Conservation (phyloP, 1,140 invertebrate genomes). For the Eumaeus atala region DNA sequence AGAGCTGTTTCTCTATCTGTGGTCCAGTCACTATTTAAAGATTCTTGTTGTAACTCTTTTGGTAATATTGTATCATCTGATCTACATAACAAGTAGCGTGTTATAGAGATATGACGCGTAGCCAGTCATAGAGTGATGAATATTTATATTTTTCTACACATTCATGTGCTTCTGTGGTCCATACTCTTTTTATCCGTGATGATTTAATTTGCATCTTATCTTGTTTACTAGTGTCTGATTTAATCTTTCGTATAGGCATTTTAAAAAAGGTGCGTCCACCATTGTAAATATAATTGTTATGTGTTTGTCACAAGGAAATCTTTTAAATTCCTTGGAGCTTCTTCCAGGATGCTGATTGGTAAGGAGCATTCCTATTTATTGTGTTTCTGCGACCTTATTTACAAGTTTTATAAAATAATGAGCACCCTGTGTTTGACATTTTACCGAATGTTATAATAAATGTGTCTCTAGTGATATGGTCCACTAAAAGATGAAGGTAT, state of each 20-base stretch:
- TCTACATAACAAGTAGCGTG: no score
- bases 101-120: no score
- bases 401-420: constrained; percentile 16
- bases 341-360: constrained; percentile 15
- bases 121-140: no score
- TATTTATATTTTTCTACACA: no score
- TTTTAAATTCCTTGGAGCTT: constrained; percentile 16
- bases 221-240: no score
- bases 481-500: constrained; percentile 25
- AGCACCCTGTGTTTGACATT: constrained; percentile 26
- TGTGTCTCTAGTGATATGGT: constrained; percentile 25
- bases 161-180: no score
- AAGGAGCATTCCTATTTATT: constrained; percentile 12
- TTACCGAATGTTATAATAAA: constrained; percentile 28
- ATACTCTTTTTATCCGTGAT: no score
- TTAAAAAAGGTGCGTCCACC: not conserved
- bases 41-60: no score
- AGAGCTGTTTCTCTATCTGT: no score
- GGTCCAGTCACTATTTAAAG: no score
- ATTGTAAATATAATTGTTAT: constrained; percentile 14
- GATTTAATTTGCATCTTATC: no score
- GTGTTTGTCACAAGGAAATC: constrained; percentile 4
- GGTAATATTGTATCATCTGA: no score
- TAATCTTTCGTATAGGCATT: constrained; percentile 2
- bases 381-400: constrained; percentile 3